Evolutionary conservation across 2,113 vertebrate species (phyloP), one percentile per base, ranked within the genome.

Genomic region (Hippocampus comes): DNA sequence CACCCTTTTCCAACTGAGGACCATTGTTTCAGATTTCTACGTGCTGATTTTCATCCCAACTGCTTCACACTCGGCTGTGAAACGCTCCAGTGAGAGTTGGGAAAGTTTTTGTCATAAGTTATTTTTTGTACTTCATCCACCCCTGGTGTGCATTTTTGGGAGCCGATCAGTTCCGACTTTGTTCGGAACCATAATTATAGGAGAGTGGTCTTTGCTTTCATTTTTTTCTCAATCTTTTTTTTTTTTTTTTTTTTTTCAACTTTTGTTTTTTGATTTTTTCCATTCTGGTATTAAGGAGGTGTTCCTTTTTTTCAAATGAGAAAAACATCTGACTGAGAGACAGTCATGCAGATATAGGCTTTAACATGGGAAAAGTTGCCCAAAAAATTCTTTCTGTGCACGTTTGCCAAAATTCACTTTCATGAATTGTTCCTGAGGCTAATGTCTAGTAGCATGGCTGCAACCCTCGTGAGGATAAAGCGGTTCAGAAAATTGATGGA

Each of bases 241-340:
- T 23, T 57, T 57, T 60, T 60, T 60, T 48, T 57, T 27, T 14
- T 60, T 10, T 23, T 57, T 57, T n/a, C n/a, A n/a, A n/a, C n/a
- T n/a, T 60, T 60, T 60, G 42, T 57, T 27, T 14, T 63, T 57
- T 76, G 1, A 55, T 23, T 57, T 59, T 90, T 83, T 78, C 82
- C 76, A 63, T 78, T 82, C 67, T 21, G 77, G 75, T 68, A 79
- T 68, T 68, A 79, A 68, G 68, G 78, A 65, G 79, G 72, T 79
- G 60, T 74, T 83, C 70, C 75, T 80, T 81, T 82, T 82, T 49
- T 38, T 38, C 34, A 75, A 82, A 92, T 87, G 87, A 89, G 74
- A 80, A 90, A 90, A 84, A 67, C 91, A 88, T 81, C 76, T 87
- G 85, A 84, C 70, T 67, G 63, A 75, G 55, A 83, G 71, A 63